Conservation (phyloP, 2,113 vertebrate species). For the Colius striatus region DNA sequence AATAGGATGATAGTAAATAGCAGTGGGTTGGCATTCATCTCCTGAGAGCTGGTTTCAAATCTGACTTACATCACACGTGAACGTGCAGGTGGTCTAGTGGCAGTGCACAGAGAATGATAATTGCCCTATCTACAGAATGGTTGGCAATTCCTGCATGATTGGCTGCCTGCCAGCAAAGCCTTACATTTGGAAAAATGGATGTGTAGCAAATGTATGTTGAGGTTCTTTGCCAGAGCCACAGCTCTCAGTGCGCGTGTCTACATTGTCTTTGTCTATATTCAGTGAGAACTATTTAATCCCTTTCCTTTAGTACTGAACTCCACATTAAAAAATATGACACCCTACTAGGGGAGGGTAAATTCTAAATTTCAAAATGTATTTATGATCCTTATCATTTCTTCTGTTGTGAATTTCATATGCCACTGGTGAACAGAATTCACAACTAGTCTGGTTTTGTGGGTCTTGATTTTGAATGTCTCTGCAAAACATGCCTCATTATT, state of each 20-base stretch:
- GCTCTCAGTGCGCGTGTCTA: neutral
- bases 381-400: neutral
- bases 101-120: slow-evolving; percentile 29
- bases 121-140: neutral
- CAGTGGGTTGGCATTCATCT: slow-evolving; percentile 28
- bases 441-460: neutral
- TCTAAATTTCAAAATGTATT: neutral
- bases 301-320: neutral
- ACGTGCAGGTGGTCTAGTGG: slow-evolving; percentile 28
- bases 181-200: slow-evolving; percentile 38
- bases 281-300: neutral
- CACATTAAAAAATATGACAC: neutral
- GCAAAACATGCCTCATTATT: neutral
- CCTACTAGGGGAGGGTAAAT: neutral
- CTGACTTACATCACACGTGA: neutral
- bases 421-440: neutral
- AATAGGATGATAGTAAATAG: slow-evolving; percentile 1
- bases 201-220: slow-evolving; percentile 24
- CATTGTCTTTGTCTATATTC: neutral
- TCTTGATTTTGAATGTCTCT: neutral
- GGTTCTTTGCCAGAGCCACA: slow-evolving; percentile 16
- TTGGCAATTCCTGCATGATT: slow-evolving; percentile 51
- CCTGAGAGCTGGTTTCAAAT: neutral
- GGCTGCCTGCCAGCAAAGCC: slow-evolving; percentile 41
- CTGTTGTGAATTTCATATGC: neutral